Evolutionary conservation across 2,113 vertebrate species (phyloP), one percentile per base, ranked within the genome.

Genomic region (Myrmecophaga tridactyla): DNA sequence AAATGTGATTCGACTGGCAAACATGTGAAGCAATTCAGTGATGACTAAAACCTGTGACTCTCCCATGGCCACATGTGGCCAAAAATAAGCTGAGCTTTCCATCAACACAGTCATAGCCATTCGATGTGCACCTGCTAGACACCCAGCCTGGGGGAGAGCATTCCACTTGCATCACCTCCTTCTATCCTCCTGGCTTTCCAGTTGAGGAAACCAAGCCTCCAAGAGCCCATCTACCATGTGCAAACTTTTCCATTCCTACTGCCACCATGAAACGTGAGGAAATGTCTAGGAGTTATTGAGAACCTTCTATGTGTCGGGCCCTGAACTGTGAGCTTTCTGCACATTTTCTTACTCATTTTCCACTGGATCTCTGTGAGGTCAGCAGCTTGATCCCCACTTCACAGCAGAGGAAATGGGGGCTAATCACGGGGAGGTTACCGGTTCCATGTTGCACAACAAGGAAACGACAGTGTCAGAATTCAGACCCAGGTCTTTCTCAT

Each of bases 81-180:
- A 21, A 39, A 69, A 20, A 10, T 27, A 34, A 56, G 29, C 23
- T 58, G 39, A 89, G 46, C 23, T 87, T n/a, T 10, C 56, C 7
- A 4, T 1, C 0, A 0, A 21, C 48, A 29, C 48, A 25, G 65
- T 43, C 12, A 51, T 0, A 7, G 36, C 20, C 7, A 10, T 7
- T 48, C 3, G 1, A 8, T 67, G 34, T 43, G 62, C 21, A 14
- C 23, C 53, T 31, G 36, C 25, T 6, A 0, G 1, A 12, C 46
- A 46, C n/a, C 29, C 2, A 21, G 10, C 76, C 1, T 8, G 41
- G 31, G 4, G 25, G 2, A 15, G 4, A 41, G 31, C 31, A 13
- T 51, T 12, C 21, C 7, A 5, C 12, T 2, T 6, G 7, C 1
- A 0, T 39, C 21, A 3, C 14, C 18, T 78, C 27, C 1, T 34